Evolutionary conservation across 2,797 vertebrate species (phyloP).

Genomic region (Tokudaia muenninki): DNA sequence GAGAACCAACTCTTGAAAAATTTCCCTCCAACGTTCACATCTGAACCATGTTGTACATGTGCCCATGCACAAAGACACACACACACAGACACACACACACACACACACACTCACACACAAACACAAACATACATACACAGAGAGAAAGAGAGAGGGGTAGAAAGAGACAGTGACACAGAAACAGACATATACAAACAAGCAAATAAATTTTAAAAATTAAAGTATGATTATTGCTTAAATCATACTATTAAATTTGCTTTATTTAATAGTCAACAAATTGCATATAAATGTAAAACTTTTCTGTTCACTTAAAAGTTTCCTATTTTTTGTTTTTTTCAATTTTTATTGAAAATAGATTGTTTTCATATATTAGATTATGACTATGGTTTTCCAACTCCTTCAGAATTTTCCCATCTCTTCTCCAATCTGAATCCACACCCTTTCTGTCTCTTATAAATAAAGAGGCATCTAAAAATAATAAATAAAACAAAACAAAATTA

Average conservation of each 20-base stretch:
- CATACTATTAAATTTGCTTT: background rate
- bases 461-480: background rate
- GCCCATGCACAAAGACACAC: too few species aligned
- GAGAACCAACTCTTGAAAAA: background rate
- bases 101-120: background rate
- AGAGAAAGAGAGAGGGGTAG: background rate
- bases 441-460: background rate
- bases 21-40: background rate
- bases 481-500: background rate
- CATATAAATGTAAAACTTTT: background rate
- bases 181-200: background rate
- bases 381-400: background rate
- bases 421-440: background rate
- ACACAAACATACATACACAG: fast-evolving
- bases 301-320: background rate
- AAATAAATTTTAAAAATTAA: background rate
- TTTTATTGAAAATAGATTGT: background rate
- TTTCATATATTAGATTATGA: background rate
- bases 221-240: background rate
- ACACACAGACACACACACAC: background rate
- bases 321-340: background rate
- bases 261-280: background rate
- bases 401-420: background rate
- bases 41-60: background rate
- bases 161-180: background rate